phyloP scores from a whole-genome alignment of 2,888 invertebrate species.

The Gandaritis pyraliata region DNA sequence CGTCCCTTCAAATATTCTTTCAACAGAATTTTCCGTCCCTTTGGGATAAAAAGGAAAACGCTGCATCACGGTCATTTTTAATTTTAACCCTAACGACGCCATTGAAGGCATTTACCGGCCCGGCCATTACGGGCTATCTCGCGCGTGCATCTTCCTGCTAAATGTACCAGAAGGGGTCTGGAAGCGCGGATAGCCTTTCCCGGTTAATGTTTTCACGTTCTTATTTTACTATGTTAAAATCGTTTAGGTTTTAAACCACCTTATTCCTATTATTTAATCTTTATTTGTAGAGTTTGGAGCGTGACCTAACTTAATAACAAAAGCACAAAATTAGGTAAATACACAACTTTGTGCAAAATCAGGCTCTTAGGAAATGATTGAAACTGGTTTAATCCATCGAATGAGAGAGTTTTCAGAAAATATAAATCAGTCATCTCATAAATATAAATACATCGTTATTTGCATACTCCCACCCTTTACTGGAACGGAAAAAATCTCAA shows the following conservation, averaged over 20 bases:
- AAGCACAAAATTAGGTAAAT: too few relatives aligned
- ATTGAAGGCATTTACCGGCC: constrained; percentile 74
- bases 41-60: constrained; percentile 79
- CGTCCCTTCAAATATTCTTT: constrained; percentile 80
- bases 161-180: constrained; percentile 66
- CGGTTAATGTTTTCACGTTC: constrained; percentile 18
- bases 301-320: too few relatives aligned
- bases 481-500: constrained; percentile 62
- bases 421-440: neutral
- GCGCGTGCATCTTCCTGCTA: constrained; percentile 69
- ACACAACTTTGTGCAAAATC: too few relatives aligned
- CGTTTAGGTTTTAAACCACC: constrained; percentile 1
- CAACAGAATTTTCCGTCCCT: constrained; percentile 71
- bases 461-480: constrained; percentile 64
- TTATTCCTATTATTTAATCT: too few relatives aligned
- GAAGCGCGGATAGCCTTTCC: constrained; percentile 24
- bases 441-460: constrained; percentile 70
- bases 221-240: constrained; percentile 25
- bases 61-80: constrained; percentile 81
- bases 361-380: too few relatives aligned
- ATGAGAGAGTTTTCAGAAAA: too few relatives aligned
- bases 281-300: too few relatives aligned
- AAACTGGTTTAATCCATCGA: neutral
- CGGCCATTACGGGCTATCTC: constrained; percentile 76
- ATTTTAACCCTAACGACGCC: constrained; percentile 80